Evolutionary conservation across 2,797 vertebrate species (phyloP), one percentile per base, ranked within the genome.

Genomic region (Coendou prehensilis): DNA sequence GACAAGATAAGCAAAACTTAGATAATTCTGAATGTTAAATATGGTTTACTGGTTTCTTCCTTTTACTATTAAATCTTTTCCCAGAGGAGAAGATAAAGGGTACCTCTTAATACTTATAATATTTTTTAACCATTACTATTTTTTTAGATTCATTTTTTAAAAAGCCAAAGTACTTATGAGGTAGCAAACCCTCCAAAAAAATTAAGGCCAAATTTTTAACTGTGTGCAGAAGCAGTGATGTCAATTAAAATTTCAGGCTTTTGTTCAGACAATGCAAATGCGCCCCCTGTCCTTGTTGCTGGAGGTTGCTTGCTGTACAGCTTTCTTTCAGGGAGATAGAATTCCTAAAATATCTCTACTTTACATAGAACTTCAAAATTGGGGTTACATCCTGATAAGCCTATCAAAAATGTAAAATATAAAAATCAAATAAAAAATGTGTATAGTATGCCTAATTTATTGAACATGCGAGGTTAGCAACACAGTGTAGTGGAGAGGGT

Each of bases 131-230:
- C 87, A 87, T 52, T 33, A 52, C 2, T 91, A 20, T 26, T 67
- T 54, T 69, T 67, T 69, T 30, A 94, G 50, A 45, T 87, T 63
- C 33, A 80, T 33, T 56, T 94, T 89, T 75, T 20, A 76, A 83
- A 86, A 73, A 28, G 47, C 71, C 28, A 57, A 91, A 95, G 50
- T 37, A 57, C 5, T 93, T 81, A 20, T 13, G 69, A 73, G 9
- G 67, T 64, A 64, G 50, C 17, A 54, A 79, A 1, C 2, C 37
- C 37, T 41, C 37, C 13, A 89, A 90, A 20, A 61, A 61, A 87
- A 59, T 64, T 28, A 87, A 87, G 33, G 22, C 14, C 57, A 81
- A 89, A 9, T 5, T 91, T 93, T 69, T n/a, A 76, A n/a, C 20
- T 71, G 26, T 9, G 52, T 52, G 41, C 0, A 37, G 23, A 89